Percentiles rank a stretch among this genome's conserved stretches.
phyloP scores from a whole-genome alignment of 64 coral and sea anemone genomes.

The Montipora capricornis region DNA sequence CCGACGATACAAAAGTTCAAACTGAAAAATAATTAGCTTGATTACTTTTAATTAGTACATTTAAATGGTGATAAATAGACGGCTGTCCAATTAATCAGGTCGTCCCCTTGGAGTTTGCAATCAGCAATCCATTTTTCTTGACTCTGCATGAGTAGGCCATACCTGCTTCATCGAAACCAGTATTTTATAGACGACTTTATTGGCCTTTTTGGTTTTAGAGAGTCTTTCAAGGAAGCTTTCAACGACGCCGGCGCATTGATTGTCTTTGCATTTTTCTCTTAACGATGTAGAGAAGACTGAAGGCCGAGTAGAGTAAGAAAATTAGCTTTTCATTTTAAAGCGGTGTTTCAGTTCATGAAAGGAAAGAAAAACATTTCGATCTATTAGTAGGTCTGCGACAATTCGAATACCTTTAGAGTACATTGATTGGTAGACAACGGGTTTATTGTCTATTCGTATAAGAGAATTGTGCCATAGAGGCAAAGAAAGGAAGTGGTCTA shows the following conservation, averaged over 20 bases:
- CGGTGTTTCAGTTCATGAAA: not conserved
- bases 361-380: not conserved
- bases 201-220: not conserved
- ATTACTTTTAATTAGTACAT: constrained; percentile 27
- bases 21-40: not conserved
- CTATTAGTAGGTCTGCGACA: not conserved
- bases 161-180: not conserved
- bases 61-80: not conserved
- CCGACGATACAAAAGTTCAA: too few relatives aligned
- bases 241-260: not conserved
- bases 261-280: not conserved
- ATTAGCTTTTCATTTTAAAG: not conserved
- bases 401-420: not conserved
- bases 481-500: not conserved
- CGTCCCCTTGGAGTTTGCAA: not conserved
- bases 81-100: not conserved
- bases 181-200: not conserved
- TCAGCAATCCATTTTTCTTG: constrained; percentile 13
- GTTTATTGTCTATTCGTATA: not conserved
- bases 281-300: not conserved
- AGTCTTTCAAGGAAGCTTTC: not conserved
- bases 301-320: not conserved
- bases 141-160: not conserved
- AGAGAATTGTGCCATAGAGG: constrained; percentile 5
- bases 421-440: not conserved